phyloP scores from a whole-genome alignment of 1,140 invertebrate genomes.

The Panonychus citri region DNA sequence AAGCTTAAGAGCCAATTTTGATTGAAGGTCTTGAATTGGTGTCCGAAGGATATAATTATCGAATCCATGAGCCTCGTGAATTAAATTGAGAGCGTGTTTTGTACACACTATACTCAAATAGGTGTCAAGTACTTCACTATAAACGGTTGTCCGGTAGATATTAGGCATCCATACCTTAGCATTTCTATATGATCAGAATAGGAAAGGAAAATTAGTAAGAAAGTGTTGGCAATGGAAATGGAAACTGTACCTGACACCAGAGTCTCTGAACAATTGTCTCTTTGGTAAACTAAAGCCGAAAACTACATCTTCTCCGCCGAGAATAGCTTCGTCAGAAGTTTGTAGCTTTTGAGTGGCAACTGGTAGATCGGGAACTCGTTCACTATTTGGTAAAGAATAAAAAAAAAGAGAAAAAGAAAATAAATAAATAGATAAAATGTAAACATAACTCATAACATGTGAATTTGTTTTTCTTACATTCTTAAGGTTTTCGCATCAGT shows the following conservation, averaged over 20 bases:
- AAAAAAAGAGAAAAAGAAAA: slow-evolving; percentile 7
- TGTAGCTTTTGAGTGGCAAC: slow-evolving; percentile 48
- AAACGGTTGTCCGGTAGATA: slow-evolving; percentile 51
- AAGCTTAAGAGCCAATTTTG: slow-evolving; percentile 48
- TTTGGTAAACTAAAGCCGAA: slow-evolving; percentile 50
- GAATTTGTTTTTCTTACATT: no score
- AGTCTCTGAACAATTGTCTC: not conserved
- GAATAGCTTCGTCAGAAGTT: slow-evolving; percentile 62
- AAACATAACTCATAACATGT: no score
- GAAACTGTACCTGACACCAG: slow-evolving; percentile 4
- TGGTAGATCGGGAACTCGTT: slow-evolving; percentile 47
- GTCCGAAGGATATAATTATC: slow-evolving; percentile 81
- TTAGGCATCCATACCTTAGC: slow-evolving; percentile 61
- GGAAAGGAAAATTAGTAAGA: not conserved
- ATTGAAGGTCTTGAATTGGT: slow-evolving; percentile 60
- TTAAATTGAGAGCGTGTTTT: slow-evolving; percentile 46
- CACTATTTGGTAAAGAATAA: slow-evolving; percentile 18
- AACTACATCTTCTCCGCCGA: slow-evolving; percentile 87
- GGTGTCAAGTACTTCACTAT: slow-evolving; percentile 75
- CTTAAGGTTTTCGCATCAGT: slow-evolving; percentile 4
- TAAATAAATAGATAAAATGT: not conserved
- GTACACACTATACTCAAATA: slow-evolving; percentile 60
- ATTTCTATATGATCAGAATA: no score
- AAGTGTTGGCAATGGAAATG: slow-evolving; percentile 4
- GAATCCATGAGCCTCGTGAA: slow-evolving; percentile 74